These are phyloP conservation scores for Brevipalpus yothersi DNA, from an alignment of 1,140 invertebrate genomes.

Conservation along the genomic window DNA sequence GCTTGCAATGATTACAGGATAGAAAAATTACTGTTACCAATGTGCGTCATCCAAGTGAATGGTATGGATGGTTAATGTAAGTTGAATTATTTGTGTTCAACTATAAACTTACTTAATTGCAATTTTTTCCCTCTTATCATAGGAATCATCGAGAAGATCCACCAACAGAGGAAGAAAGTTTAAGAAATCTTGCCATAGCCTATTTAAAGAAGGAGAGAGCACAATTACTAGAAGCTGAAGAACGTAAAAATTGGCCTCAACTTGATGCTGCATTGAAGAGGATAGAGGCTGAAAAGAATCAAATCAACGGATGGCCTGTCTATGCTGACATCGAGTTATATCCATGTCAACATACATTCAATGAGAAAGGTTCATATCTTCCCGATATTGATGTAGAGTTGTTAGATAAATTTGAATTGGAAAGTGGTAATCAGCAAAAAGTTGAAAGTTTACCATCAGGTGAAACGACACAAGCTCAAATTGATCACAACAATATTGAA, in stretches of 20 bases:
- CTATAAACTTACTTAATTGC: neutral
- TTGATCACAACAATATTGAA: too few relatives aligned
- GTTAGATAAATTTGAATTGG: too few relatives aligned
- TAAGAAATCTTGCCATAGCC: neutral
- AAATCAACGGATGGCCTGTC: neutral
- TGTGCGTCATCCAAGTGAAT: neutral
- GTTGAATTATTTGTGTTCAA: neutral
- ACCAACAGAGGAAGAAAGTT: neutral
- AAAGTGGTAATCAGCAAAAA: too few relatives aligned
- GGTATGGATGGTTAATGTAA: neutral
- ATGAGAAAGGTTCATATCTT: neutral
- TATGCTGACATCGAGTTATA: neutral
- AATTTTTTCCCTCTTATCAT: neutral
- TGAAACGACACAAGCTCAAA: too few relatives aligned
- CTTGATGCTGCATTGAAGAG: neutral
- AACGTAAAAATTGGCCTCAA: neutral
- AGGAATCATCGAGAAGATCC: neutral
- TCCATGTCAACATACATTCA: neutral
- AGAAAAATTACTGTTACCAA: too few relatives aligned
- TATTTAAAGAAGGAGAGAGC: neutral
- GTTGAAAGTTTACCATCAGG: too few relatives aligned
- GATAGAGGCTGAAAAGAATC: neutral
- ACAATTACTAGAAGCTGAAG: neutral
- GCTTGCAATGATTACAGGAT: neutral
- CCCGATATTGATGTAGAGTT: neutral